Evolutionary conservation across 2,888 invertebrate species (phyloP), one percentile per base, ranked within the genome.

Genomic region (Trachelus iudaicus): DNA sequence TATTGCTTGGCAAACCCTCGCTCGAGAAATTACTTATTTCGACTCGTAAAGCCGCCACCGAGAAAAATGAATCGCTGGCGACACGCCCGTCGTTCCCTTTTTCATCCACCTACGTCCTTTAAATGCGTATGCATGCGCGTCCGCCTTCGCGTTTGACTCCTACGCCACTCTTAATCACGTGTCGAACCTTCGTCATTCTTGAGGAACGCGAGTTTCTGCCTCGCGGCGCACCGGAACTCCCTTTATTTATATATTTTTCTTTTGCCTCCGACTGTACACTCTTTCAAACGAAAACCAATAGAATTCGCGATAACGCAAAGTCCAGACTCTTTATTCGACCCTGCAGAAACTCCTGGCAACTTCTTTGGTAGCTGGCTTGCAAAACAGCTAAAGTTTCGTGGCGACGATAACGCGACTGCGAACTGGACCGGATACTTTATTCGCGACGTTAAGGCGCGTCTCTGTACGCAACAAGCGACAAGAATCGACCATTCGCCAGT

Each of bases 351-450:
- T 80, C 75, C 68, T 69, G 35, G 76, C 56, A 81, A 81, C 81
- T 81, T 76, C 77, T 81, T 76, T 80, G 76, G 80, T 23, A 56
- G 71, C 71, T 4, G 31, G 33, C 71, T 75, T 73, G 77, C 80
- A 76, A 81, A 81, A 81, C 81, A 81, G 78, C 76, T 73, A 69
- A 76, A 81, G 81, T 81, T 81, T 76, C 81, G 74, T 73, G 78
- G 73, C 76, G 76, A 76, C 81, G 77, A 74, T 80, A 81, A 76
- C 81, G 75, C 73, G 40, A 56, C 69, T 69, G 75, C 71, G 71
- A 71, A 56, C 56, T 56, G 23, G 23, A 56, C 56, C 56, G 71
- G 71, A 71, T 71, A 71, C 31, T 71, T 71, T 71, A 23, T 34
- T 31, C 71, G 31, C 71, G 71, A 71, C 33, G 30, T 71, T 34